Base-by-base conservation (phyloP, 2,113 vertebrate species). In the Notothenia rossii region DNA sequence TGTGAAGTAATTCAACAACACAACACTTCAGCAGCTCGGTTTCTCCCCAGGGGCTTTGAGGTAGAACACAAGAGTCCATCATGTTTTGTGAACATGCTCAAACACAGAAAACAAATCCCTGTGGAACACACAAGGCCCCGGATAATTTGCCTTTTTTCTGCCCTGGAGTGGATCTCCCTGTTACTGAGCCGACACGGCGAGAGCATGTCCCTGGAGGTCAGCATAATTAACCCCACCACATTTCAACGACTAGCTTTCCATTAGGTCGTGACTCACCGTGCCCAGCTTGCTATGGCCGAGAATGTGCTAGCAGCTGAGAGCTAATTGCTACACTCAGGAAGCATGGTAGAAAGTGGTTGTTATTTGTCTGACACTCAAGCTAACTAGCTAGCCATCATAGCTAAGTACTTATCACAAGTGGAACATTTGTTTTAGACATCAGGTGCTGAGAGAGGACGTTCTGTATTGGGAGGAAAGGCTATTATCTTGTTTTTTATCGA, bases 201-300 rank as follows among this genome's bases (percentile, higher is more conserved):
- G 84, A 89, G 83, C 77, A 60, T 48, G 51, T 88, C 77, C 83
- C 92, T 83, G 29, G 64, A 86, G 87, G 91, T 93, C 91, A 89
- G 67, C 82, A 77, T 86, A 93, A 93, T 93, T 91, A 88, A 82
- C 83, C 86, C 60, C 67, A 40, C 64, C 84, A 51, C 79, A 81
- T 83, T 86, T 83, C 72, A 67, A 87, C 68, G 79, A 77, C 84
- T 83, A 78, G 71, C 84, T 87, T 81, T 83, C 87, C 87, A 90
- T 87, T 86, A 79, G 92, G 91, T 86, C 74, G 72, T 91, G 88
- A 91, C 79, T 91, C 89, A 91, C 82, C 54, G 7, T 46, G 81
- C n/a, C 68, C 77, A 3, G 67, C 85, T 82, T 25, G 14, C 60
- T 63, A 55, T 33, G 66, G 75, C 62, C 73, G 40, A 48, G 60